phyloP scores from a whole-genome alignment of 2,888 invertebrate genomes.

The Drosophila planitibia region DNA sequence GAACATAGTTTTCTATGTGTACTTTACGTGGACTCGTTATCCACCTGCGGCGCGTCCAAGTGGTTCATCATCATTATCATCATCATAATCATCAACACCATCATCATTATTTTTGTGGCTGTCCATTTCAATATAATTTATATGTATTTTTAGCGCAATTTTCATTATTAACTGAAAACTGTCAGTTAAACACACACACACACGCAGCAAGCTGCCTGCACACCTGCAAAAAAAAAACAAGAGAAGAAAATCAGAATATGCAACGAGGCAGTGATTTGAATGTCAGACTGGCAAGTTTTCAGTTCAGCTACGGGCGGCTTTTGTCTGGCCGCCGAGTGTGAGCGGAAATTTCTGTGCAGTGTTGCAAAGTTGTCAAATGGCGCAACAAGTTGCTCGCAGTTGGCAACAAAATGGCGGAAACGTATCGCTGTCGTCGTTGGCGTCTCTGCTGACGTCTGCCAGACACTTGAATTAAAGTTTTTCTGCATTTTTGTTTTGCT shows the following conservation, averaged over 20 bases:
- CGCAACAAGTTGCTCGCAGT: constrained; percentile 68
- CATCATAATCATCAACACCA: background rate
- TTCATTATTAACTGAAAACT: constrained; percentile 76
- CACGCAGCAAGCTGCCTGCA: constrained; percentile 3
- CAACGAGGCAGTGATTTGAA: constrained; percentile 61
- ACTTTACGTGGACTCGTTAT: constrained; percentile 33
- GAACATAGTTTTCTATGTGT: constrained; percentile 18
- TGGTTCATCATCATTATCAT: constrained; percentile 27
- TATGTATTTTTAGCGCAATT: constrained; percentile 56
- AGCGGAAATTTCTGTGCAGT: constrained; percentile 68
- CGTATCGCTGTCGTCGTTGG: constrained; percentile 66
- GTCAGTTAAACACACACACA: constrained; percentile 54
- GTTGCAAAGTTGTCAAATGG: constrained; percentile 64
- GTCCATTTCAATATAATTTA: constrained; percentile 55
- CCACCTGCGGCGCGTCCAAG: constrained; percentile 44
- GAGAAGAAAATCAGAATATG: constrained; percentile 14
- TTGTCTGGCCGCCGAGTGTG: constrained; percentile 14
- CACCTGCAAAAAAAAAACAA: background rate
- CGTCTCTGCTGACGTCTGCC: constrained; percentile 27
- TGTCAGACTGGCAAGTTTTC: constrained; percentile 62
- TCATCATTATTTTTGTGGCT: constrained; percentile 29
- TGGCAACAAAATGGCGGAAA: constrained; percentile 76
- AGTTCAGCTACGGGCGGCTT: constrained; percentile 17
- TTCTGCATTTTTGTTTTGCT: background rate
- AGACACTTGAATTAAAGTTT: constrained; percentile 58